These are phyloP conservation scores for Scopus umbretta DNA, from an alignment of 2,113 vertebrate genomes.

Conservation along the genomic window DNA sequence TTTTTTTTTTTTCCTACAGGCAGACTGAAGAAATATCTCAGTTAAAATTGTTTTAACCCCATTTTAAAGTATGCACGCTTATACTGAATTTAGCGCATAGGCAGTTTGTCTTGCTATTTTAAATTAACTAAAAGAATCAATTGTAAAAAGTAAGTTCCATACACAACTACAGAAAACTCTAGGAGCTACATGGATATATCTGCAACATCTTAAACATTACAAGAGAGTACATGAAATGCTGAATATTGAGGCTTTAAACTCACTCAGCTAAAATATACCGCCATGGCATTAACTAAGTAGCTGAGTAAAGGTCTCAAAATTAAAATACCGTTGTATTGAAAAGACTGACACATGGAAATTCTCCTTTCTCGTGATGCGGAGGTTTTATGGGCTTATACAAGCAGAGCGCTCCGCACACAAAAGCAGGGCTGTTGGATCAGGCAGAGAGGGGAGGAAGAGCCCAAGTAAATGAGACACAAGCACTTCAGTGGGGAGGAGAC, in stretches of 20 bases:
- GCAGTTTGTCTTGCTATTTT: constrained; percentile 77
- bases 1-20: constrained; percentile 66
- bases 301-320: not conserved
- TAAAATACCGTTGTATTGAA: not conserved
- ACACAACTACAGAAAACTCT: constrained; percentile 61
- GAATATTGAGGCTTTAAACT: not conserved
- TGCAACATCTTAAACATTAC: not conserved
- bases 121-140: constrained; percentile 81
- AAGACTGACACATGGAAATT: not conserved
- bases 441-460: not conserved
- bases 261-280: not conserved
- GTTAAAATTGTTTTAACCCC: constrained; percentile 80
- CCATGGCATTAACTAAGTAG: not conserved
- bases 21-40: constrained; percentile 75
- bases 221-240: not conserved
- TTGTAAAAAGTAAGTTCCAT: constrained; percentile 68
- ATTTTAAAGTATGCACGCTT: constrained; percentile 75
- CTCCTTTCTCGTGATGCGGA: not conserved
- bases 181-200: not conserved
- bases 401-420: not conserved
- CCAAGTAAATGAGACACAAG: not conserved
- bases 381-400: not conserved
- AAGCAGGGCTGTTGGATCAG: not conserved
- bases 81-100: constrained; percentile 57
- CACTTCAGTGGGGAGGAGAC: not conserved